These are phyloP conservation scores for Crocidura indochinensis DNA, from an alignment of 2,797 vertebrate species.

Conservation along the genomic window DNA sequence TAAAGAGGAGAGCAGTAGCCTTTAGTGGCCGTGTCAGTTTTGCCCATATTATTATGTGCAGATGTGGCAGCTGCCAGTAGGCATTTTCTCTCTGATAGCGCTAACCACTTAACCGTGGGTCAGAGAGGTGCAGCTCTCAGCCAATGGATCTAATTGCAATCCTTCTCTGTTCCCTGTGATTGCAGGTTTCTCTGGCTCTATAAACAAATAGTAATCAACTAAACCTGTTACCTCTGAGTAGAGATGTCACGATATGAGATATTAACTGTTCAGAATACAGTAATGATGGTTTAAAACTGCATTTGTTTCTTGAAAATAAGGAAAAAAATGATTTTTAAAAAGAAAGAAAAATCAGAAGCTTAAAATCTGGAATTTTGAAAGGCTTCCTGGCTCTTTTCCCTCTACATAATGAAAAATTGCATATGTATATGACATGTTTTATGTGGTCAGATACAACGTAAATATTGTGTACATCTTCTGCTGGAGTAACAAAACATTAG, in stretches of 20 bases:
- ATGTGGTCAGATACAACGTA: slow-evolving; percentile 91
- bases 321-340: slow-evolving; percentile 73
- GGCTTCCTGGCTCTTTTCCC: slow-evolving; percentile 88
- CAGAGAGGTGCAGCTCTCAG: slow-evolving; percentile 93
- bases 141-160: slow-evolving; percentile 96
- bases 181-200: slow-evolving; percentile 96
- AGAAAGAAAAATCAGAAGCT: slow-evolving; percentile 87
- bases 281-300: slow-evolving; percentile 91
- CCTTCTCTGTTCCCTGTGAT: slow-evolving; percentile 95
- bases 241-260: slow-evolving; percentile 92
- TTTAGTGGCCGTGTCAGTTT: slow-evolving; percentile 90
- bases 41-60: slow-evolving; percentile 91
- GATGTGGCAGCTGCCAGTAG: slow-evolving; percentile 92
- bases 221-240: slow-evolving; percentile 94
- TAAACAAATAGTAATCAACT: slow-evolving; percentile 95
- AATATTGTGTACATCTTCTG: slow-evolving; percentile 90
- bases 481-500: slow-evolving; percentile 89
- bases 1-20: slow-evolving; percentile 90
- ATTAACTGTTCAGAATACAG: slow-evolving; percentile 92
- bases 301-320: slow-evolving; percentile 91
- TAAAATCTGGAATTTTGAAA: slow-evolving; percentile 85
- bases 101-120: slow-evolving; percentile 94
- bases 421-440: slow-evolving; percentile 89
- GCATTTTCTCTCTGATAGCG: slow-evolving; percentile 94
- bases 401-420: slow-evolving; percentile 90